These are phyloP conservation scores for Hozukius guyotensis DNA, from an alignment of 2,797 vertebrate species.

Conservation along the genomic window DNA sequence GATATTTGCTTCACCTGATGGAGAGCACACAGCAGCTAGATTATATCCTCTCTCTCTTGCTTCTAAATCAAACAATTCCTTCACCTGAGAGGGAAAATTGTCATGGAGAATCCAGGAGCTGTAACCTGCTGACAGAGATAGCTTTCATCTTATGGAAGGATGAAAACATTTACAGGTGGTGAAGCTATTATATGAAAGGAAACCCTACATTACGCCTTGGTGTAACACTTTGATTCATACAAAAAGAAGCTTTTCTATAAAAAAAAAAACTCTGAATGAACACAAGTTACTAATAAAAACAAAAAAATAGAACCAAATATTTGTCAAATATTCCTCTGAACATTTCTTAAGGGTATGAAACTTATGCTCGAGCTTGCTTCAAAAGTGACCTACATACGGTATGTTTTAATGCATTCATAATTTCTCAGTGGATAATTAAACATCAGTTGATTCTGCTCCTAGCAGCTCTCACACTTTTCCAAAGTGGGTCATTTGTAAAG, in stretches of 20 bases:
- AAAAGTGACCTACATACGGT: constrained; percentile 31
- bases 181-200: constrained; percentile 13
- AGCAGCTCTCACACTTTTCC: constrained; percentile 23
- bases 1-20: constrained; percentile 24
- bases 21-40: neutral
- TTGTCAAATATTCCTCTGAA: neutral
- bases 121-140: constrained; percentile 14
- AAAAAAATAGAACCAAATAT: neutral
- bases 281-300: neutral
- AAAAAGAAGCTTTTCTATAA: constrained; percentile 6
- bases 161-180: constrained; percentile 14
- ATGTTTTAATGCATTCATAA: constrained; percentile 25
- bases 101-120: constrained; percentile 24
- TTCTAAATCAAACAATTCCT: constrained; percentile 33
- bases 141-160: constrained; percentile 41
- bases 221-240: neutral
- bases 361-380: neutral
- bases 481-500: constrained; percentile 50
- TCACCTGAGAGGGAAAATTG: constrained; percentile 21
- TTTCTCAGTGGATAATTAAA: constrained; percentile 40
- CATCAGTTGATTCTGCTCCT: constrained; percentile 2
- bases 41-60: neutral
- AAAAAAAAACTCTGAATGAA: neutral
- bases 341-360: neutral
- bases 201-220: neutral